Evolutionary conservation across 2,888 invertebrate species (phyloP).

Genomic region (Neocrepidodera transversa): DNA sequence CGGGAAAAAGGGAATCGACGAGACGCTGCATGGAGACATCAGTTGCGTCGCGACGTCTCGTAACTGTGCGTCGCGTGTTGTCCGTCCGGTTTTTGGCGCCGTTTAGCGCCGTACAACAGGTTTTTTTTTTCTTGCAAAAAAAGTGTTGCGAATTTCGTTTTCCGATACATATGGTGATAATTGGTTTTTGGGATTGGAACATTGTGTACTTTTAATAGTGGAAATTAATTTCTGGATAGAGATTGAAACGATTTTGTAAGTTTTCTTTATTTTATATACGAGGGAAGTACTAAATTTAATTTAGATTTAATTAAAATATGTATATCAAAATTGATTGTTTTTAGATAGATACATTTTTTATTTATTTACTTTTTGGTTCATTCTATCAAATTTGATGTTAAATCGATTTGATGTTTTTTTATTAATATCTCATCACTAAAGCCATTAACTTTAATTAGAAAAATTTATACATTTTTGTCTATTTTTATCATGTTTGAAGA

Average conservation of each 20-base stretch:
- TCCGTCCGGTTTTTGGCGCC: background rate
- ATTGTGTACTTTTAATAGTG: background rate
- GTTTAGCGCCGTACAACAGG: constrained; percentile 19
- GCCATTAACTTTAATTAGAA: no score
- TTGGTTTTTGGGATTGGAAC: background rate
- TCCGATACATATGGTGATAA: constrained; percentile 14
- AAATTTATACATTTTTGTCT: no score
- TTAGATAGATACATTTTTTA: no score
- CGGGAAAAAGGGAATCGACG: constrained; percentile 11
- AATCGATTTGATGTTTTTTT: no score
- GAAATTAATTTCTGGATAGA: background rate
- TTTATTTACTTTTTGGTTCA: no score
- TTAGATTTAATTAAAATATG: no score
- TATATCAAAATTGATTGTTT: no score
- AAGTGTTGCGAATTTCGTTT: background rate
- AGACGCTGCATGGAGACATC: constrained; percentile 25
- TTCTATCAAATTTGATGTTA: no score
- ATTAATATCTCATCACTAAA: no score
- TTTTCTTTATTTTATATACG: background rate
- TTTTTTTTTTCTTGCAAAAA: background rate
- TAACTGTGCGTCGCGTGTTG: constrained; percentile 8
- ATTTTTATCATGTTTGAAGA: no score
- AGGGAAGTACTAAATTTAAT: background rate
- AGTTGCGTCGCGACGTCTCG: constrained; percentile 27
- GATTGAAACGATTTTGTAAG: constrained; percentile 13